Evolutionary conservation across 2,888 invertebrate species (phyloP).

Genomic region (Dryococelus australis): DNA sequence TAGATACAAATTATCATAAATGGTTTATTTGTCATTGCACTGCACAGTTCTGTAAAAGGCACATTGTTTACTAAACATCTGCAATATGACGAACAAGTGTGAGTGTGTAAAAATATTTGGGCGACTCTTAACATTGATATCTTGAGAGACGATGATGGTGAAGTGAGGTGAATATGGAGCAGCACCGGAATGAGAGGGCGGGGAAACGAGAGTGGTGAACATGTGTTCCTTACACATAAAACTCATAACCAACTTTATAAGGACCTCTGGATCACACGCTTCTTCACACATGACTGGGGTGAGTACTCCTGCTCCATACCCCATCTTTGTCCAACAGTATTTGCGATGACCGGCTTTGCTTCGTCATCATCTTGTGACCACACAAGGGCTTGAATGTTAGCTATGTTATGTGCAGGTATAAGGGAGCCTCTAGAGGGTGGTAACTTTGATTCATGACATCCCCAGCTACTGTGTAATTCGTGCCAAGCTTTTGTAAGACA

Average conservation of each 20-base stretch:
- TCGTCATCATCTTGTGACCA: conserved; percentile 22
- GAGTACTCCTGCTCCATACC: conserved; percentile 19
- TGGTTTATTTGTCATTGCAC: not conserved
- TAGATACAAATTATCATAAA: conserved; percentile 4
- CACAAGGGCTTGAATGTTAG: conserved; percentile 23
- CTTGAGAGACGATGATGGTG: no score
- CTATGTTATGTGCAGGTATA: conserved; percentile 19
- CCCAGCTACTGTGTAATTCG: not conserved
- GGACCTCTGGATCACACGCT: conserved; percentile 13
- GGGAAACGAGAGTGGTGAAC: not conserved
- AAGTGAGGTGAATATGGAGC: no score
- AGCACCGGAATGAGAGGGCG: not conserved
- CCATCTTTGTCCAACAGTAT: conserved; percentile 22
- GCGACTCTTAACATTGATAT: not conserved
- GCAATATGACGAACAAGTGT: not conserved
- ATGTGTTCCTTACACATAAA: not conserved
- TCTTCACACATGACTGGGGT: conserved; percentile 17
- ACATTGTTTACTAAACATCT: conserved; percentile 21
- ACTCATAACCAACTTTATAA: not conserved
- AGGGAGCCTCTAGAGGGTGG: not conserved
- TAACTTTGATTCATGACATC: not conserved
- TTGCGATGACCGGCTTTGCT: conserved; percentile 22
- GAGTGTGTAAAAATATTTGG: not conserved
- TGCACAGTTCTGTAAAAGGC: not conserved
- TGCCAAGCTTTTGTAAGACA: conserved; percentile 12